Evolutionary conservation across 1,140 invertebrate genomes (phyloP).

Genomic region (Rhizoglyphus robini): DNA sequence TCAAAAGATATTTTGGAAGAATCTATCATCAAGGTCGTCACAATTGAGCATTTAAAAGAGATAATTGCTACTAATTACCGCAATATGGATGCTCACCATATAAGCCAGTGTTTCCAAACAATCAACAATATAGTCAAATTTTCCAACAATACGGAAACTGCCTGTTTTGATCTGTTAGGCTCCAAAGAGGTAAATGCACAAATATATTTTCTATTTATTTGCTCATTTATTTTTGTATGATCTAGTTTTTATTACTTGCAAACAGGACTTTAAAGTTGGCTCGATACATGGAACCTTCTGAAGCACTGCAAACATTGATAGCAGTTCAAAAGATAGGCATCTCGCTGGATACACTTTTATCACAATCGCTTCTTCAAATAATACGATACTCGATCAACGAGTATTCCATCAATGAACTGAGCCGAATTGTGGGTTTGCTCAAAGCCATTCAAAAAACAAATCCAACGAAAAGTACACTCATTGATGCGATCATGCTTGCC

Average conservation of each 20-base stretch:
- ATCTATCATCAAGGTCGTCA: not conserved
- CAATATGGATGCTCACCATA: not conserved
- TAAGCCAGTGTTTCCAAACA: not conserved
- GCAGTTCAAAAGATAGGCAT: not conserved
- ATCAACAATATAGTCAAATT: slow-evolving; percentile 9
- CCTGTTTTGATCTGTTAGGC: not conserved
- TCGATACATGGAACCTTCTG: not conserved
- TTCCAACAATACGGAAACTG: not conserved
- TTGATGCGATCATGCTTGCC: not conserved
- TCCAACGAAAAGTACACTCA: not conserved
- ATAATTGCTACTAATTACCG: slow-evolving; percentile 4
- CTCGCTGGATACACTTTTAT: not conserved
- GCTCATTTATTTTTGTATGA: not conserved
- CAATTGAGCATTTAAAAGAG: not conserved
- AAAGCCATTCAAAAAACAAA: not conserved
- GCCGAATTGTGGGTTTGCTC: not conserved
- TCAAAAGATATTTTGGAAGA: not conserved
- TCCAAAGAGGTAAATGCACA: slow-evolving; percentile 8
- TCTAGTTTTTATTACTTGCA: not conserved
- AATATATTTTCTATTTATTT: not conserved
- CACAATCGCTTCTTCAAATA: not conserved
- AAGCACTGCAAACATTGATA: not conserved
- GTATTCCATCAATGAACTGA: not conserved
- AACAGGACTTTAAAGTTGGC: not conserved
- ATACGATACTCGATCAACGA: slow-evolving; percentile 4